Conservation (phyloP, 2,797 vertebrate species). For the Huso huso region DNA sequence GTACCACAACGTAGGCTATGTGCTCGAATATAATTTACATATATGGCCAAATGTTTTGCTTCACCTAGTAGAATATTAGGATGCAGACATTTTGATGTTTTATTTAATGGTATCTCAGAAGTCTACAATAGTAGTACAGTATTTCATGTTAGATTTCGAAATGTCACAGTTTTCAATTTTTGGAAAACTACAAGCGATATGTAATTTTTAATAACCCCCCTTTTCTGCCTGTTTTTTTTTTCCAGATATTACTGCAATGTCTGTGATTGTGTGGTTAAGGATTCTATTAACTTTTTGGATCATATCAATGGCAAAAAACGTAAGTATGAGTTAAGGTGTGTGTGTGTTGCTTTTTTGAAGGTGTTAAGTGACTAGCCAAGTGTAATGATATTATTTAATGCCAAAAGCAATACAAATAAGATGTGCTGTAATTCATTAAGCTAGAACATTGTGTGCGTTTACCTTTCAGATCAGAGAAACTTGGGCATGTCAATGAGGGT, state of each 20-base stretch:
- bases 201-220: neutral
- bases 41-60: no score
- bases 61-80: no score
- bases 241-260: slow-evolving; percentile 93
- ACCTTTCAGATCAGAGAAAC: slow-evolving; percentile 81
- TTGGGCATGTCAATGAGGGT: slow-evolving; percentile 97
- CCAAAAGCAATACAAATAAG: neutral
- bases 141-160: no score
- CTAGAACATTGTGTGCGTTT: no score
- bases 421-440: neutral
- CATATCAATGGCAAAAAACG: slow-evolving; percentile 98
- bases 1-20: no score
- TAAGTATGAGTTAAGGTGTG: slow-evolving; percentile 52
- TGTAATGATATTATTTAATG: neutral
- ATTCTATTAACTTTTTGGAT: slow-evolving; percentile 96
- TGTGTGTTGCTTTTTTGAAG: neutral
- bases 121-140: no score
- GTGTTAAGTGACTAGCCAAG: neutral
- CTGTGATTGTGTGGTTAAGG: slow-evolving; percentile 95
- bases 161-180: no score
- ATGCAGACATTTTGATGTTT: no score
- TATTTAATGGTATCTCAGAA: no score
- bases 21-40: no score
- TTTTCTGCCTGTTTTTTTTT: slow-evolving; percentile 5
- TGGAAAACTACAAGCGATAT: no score